Evolutionary conservation across 2,797 vertebrate species (phyloP).

Genomic region (Discoglossus pictus): DNA sequence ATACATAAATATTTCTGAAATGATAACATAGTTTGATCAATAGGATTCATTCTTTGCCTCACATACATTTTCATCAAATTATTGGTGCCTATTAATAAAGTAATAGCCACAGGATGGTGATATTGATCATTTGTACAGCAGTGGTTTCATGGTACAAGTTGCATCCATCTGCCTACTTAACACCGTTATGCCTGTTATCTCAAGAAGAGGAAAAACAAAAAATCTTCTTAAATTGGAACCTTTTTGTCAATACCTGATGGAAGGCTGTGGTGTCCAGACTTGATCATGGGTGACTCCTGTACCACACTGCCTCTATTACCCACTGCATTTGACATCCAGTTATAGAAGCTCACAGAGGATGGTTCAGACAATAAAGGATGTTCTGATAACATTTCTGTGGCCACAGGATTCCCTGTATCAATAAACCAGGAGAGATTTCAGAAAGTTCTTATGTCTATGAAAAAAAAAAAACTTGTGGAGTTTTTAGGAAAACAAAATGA

Average conservation of each 20-base stretch:
- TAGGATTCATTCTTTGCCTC: too few species aligned
- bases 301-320: constrained; percentile 80
- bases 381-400: constrained; percentile 89
- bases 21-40: too few species aligned
- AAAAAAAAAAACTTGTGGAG: constrained; percentile 1
- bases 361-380: constrained; percentile 94
- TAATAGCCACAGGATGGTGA: too few species aligned
- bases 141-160: too few species aligned
- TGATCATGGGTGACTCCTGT: constrained; percentile 86
- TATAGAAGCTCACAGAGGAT: constrained; percentile 96
- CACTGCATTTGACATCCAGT: constrained; percentile 99
- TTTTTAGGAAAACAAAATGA: not conserved
- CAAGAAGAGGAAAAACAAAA: too few species aligned
- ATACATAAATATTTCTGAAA: too few species aligned
- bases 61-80: too few species aligned
- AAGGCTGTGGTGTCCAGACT: constrained; percentile 88
- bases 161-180: too few species aligned
- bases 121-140: too few species aligned
- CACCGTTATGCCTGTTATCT: too few species aligned
- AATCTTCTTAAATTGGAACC: constrained; percentile 2
- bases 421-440: constrained; percentile 36
- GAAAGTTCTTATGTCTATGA: constrained; percentile 26
- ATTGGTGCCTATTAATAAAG: too few species aligned
- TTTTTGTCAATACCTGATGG: constrained; percentile 79
- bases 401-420: constrained; percentile 79